Evolutionary conservation across 2,113 vertebrate species (phyloP).

Genomic region (Todiramphus saurophagus): DNA sequence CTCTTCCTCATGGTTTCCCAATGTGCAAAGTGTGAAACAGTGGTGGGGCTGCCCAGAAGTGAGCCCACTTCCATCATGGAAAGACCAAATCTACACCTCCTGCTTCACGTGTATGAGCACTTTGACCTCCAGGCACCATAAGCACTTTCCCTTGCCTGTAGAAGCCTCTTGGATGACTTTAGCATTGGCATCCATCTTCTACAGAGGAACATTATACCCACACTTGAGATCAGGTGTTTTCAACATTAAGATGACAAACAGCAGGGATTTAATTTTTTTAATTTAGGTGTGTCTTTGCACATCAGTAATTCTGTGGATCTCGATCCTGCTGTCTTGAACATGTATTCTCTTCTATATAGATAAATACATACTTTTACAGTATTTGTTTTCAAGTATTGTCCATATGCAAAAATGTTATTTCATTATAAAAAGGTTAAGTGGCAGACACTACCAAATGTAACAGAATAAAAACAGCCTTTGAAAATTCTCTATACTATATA

Average conservation of each 20-base stretch:
- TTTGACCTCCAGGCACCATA: accelerated
- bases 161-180: background rate
- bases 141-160: background rate
- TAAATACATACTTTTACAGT: background rate
- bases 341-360: background rate
- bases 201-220: background rate
- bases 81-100: background rate
- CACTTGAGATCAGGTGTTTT: background rate
- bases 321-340: background rate
- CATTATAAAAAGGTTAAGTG: background rate
- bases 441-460: background rate
- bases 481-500: background rate
- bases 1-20: background rate
- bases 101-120: accelerated
- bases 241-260: background rate
- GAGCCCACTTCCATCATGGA: accelerated
- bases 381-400: background rate
- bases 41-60: background rate
- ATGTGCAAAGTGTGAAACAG: background rate
- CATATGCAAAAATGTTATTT: background rate
- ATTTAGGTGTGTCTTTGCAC: background rate
- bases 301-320: background rate
- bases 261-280: background rate
- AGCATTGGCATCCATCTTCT: too few relatives aligned
- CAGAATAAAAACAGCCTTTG: background rate